phyloP scores from a whole-genome alignment of 1,140 invertebrate genomes.

The Tetramorium alpestre region DNA sequence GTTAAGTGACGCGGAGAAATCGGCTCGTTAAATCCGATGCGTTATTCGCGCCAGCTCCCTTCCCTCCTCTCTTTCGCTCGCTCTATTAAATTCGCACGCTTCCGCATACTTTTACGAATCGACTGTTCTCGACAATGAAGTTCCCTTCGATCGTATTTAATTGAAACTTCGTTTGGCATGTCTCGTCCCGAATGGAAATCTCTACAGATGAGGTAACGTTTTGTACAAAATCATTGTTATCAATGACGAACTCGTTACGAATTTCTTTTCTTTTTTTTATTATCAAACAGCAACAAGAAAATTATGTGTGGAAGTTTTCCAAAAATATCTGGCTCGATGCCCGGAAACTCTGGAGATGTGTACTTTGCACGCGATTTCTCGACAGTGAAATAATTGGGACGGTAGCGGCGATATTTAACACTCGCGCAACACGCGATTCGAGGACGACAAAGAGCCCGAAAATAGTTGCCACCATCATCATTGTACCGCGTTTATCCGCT shows the following conservation, averaged over 20 bases:
- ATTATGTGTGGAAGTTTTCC: not conserved
- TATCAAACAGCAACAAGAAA: not conserved
- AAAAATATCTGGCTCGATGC: not conserved
- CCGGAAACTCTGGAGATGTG: not conserved
- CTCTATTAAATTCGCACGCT: conserved; percentile 36
- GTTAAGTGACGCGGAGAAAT: conserved; percentile 35
- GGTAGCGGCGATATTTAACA: conserved; percentile 16
- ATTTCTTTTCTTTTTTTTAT: not conserved
- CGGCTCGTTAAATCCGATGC: conserved; percentile 47
- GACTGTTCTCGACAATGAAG: conserved; percentile 3
- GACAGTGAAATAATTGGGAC: not conserved
- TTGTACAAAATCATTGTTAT: not conserved
- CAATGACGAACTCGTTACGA: not conserved
- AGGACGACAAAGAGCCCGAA: not conserved
- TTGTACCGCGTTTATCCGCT: conserved; percentile 14
- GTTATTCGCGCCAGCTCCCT: conserved; percentile 30
- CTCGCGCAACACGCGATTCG: not conserved
- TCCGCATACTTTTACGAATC: conserved; percentile 24
- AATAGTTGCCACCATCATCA: conserved; percentile 20
- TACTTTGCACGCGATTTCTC: not conserved
- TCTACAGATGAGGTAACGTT: not conserved
- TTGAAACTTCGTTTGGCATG: conserved; percentile 22
- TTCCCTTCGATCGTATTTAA: conserved; percentile 13
- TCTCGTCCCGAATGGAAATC: not conserved
- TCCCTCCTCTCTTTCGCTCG: not conserved